Conservation (phyloP, 1,140 invertebrate genomes). For the Pemphigus obesinymphae region DNA sequence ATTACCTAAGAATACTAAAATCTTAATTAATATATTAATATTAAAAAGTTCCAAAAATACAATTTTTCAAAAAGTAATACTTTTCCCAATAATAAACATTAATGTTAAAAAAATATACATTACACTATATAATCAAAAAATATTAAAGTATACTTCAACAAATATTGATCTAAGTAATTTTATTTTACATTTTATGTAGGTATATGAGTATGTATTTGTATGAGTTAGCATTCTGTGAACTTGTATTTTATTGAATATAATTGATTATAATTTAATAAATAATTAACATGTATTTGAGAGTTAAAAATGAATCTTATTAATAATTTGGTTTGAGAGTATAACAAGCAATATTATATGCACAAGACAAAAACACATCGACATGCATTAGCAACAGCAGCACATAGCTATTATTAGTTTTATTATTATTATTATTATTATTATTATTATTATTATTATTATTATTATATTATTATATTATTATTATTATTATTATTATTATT, state of each 20-base stretch:
- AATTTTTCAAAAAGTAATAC: no score
- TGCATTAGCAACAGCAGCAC: constrained; percentile 15
- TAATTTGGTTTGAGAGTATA: constrained; percentile 22
- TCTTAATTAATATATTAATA: no score
- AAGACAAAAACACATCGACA: constrained; percentile 33
- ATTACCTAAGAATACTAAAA: no score
- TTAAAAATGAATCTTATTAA: constrained; percentile 18
- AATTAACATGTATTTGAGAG: neutral
- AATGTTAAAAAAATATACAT: no score
- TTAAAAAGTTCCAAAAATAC: no score
- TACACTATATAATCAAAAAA: no score
- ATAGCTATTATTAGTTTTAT: no score
- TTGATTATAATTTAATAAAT: neutral
- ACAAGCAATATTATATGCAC: constrained; percentile 24
- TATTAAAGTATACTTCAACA: no score
- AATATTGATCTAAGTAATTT: neutral
- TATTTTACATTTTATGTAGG: neutral
- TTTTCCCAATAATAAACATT: no score
- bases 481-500: neutral
- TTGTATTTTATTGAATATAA: constrained; percentile 14
- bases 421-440: neutral
- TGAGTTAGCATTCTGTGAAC: neutral
- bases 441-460: constrained; percentile 30
- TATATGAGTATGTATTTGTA: neutral
- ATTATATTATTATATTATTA: no score